phyloP scores from a whole-genome alignment of 2,113 vertebrate genomes.

The Scomber colias region DNA sequence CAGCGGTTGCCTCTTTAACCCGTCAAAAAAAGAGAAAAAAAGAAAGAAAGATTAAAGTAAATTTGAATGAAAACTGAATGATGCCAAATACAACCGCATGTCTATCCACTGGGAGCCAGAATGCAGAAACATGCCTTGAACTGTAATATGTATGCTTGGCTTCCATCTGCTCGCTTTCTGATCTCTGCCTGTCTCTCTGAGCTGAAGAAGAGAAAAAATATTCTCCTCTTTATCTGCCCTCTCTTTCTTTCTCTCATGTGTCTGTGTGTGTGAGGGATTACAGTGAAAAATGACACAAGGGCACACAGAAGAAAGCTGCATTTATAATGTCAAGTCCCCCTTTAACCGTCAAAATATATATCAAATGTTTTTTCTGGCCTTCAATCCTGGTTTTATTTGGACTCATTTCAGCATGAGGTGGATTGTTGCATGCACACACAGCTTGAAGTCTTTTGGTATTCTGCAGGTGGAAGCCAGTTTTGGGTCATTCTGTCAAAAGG shows the following conservation, averaged over 20 bases:
- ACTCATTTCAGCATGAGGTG: background rate
- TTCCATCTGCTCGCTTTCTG: background rate
- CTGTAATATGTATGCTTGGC: constrained; percentile 14
- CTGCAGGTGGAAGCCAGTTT: constrained; percentile 24
- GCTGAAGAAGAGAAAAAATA: constrained; percentile 15
- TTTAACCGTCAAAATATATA: constrained; percentile 1
- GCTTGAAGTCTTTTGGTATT: background rate
- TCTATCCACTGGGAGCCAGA: background rate
- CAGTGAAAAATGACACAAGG: constrained; percentile 16
- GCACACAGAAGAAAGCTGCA: constrained; percentile 5
- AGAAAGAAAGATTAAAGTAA: background rate
- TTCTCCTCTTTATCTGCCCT: constrained; percentile 15
- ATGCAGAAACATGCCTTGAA: constrained; percentile 11
- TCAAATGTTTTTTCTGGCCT: background rate
- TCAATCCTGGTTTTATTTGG: background rate
- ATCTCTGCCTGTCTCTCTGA: background rate
- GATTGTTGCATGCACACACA: background rate
- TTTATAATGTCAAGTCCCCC: constrained; percentile 28
- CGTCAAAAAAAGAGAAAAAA: background rate
- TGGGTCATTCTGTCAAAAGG: constrained; percentile 4
- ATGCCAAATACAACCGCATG: background rate
- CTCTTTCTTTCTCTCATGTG: constrained; percentile 1
- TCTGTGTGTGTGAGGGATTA: constrained; percentile 29
- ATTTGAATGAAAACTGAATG: background rate
- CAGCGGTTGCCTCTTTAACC: no score